These are phyloP conservation scores for Danio jaintianensis DNA, from an alignment of 2,797 vertebrate species.

Conservation along the genomic window DNA sequence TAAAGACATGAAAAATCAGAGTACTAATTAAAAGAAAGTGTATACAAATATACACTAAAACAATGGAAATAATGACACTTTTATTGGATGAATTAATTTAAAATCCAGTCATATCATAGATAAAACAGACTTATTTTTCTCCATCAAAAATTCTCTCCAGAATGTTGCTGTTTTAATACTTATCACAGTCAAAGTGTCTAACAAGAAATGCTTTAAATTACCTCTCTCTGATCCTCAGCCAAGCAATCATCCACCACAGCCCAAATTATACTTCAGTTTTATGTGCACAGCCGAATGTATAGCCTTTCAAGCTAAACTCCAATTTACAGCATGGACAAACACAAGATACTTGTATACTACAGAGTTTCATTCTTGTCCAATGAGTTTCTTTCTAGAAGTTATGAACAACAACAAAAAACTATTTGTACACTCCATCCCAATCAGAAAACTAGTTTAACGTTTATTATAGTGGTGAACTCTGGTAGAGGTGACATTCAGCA, in stretches of 20 bases:
- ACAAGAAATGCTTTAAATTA: background rate
- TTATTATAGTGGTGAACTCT: background rate
- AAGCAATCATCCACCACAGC: no score
- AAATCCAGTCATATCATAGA: background rate
- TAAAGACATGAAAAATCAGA: no score
- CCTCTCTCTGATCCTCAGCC: background rate
- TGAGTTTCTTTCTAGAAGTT: background rate
- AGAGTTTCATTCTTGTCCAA: background rate
- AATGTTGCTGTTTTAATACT: background rate
- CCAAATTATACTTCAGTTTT: no score
- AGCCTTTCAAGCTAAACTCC: background rate
- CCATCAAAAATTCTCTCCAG: background rate
- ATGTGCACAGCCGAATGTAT: background rate
- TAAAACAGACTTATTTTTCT: background rate
- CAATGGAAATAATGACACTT: background rate
- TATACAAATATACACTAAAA: background rate
- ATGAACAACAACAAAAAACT: background rate
- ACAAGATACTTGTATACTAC: background rate
- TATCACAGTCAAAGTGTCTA: background rate
- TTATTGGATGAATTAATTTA: background rate
- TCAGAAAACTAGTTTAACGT: background rate
- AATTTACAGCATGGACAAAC: background rate
- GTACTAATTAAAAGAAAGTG: no score
- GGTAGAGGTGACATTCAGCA: background rate
- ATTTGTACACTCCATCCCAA: background rate